Conservation (phyloP, 2,113 vertebrate genomes). For the Chaenogobius annularis region DNA sequence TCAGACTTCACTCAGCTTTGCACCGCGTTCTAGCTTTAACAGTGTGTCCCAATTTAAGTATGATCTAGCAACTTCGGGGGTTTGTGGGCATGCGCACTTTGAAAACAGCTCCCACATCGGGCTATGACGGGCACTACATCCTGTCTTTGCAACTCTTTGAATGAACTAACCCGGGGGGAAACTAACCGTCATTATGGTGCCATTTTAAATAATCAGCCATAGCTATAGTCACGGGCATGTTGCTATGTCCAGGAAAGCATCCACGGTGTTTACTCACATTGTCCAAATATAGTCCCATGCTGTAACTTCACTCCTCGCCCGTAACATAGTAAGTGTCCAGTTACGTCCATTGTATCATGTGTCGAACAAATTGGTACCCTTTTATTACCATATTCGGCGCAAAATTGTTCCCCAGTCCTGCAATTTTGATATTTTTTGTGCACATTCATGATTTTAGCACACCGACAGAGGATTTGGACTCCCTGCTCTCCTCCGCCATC, state of each 20-base stretch:
- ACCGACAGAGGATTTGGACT: conserved; percentile 35
- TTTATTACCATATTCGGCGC: conserved; percentile 9
- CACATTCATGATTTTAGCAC: conserved; percentile 38
- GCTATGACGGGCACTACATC: too few species aligned
- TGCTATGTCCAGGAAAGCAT: neutral
- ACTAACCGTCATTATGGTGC: neutral
- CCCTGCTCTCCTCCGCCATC: conserved; percentile 41
- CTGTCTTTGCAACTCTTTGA: too few species aligned
- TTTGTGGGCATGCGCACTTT: too few species aligned
- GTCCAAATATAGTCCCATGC: neutral
- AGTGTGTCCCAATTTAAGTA: too few species aligned
- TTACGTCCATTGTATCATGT: conserved; percentile 8
- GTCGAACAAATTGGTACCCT: conserved; percentile 29
- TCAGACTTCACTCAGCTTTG: too few species aligned
- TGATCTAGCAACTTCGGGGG: too few species aligned
- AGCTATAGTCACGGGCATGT: neutral
- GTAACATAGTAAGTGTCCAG: neutral
- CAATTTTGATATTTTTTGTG: conserved; percentile 13
- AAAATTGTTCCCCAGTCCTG: neutral
- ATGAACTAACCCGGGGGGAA: neutral
- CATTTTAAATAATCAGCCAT: neutral
- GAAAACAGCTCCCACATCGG: too few species aligned
- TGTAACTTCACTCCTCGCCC: neutral
- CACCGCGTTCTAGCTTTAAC: too few species aligned
- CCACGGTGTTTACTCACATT: neutral